Conservation (phyloP, 2,888 invertebrate species). For the Troilus luridus region DNA sequence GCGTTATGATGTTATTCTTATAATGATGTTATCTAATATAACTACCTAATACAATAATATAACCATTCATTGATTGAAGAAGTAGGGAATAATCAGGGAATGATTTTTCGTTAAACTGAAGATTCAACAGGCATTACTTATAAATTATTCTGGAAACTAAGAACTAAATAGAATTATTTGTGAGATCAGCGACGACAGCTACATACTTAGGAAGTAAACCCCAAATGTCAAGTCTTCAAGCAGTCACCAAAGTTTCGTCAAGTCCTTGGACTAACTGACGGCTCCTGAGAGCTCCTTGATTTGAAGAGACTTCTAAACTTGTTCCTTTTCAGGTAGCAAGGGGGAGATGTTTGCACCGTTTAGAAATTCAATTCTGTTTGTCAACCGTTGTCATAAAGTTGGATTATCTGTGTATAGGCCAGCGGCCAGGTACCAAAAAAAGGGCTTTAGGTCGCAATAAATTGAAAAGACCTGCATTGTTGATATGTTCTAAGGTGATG, state of each 20-base stretch:
- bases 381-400: not conserved
- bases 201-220: slow-evolving; percentile 2
- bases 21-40: too few relatives aligned
- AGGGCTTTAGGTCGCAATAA: too few relatives aligned
- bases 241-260: not conserved
- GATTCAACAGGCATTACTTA: not conserved
- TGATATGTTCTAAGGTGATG: too few relatives aligned
- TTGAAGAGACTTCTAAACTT: slow-evolving; percentile 13
- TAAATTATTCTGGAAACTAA: not conserved
- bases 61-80: too few relatives aligned
- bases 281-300: not conserved
- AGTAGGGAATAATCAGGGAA: too few relatives aligned
- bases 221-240: not conserved
- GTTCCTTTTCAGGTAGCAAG: not conserved
- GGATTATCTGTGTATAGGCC: not conserved
- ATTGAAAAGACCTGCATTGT: too few relatives aligned
- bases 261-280: slow-evolving; percentile 15
- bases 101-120: too few relatives aligned
- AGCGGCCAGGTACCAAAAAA: too few relatives aligned
- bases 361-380: not conserved
- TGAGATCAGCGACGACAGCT: not conserved
- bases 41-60: too few relatives aligned
- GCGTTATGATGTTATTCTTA: too few relatives aligned
- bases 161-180: not conserved
- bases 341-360: not conserved